Percentiles rank a stretch among this genome's conserved stretches.
phyloP scores from a whole-genome alignment of 2,797 vertebrate genomes.

The Micropoecilia bifurca region DNA sequence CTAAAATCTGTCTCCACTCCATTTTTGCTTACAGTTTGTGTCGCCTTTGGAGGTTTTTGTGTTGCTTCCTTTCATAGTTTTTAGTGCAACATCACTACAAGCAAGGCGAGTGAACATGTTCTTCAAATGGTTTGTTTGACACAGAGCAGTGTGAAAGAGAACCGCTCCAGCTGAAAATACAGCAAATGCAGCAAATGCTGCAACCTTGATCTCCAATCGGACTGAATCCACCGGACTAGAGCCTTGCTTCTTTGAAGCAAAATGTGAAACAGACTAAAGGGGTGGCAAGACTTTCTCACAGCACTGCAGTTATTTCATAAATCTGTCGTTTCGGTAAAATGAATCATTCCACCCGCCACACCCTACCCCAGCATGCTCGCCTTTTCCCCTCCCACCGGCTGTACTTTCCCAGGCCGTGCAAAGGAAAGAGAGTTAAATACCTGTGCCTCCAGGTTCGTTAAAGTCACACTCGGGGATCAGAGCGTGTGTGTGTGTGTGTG shows the following conservation, averaged over 20 bases:
- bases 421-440: slow-evolving; percentile 78
- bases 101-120: too few species aligned
- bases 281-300: not conserved
- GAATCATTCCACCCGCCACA: slow-evolving; percentile 64
- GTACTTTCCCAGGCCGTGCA: slow-evolving; percentile 69
- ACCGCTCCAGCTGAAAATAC: too few species aligned
- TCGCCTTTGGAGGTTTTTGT: too few species aligned
- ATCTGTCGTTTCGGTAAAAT: slow-evolving; percentile 26
- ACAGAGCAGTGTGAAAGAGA: too few species aligned
- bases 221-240: not conserved
- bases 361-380: slow-evolving; percentile 56
- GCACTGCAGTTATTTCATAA: slow-evolving; percentile 38
- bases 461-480: slow-evolving; percentile 44
- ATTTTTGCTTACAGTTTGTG: too few species aligned
- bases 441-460: slow-evolving; percentile 68
- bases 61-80: too few species aligned
- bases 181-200: too few species aligned
- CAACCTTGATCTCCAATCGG: too few species aligned
- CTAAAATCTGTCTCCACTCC: too few species aligned
- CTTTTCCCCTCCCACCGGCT: slow-evolving; percentile 39
- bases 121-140: too few species aligned
- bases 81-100: too few species aligned
- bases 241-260: not conserved
- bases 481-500: slow-evolving; percentile 48
- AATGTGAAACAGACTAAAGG: not conserved